Evolutionary conservation across 2,888 invertebrate species (phyloP), one percentile per base, ranked within the genome.

Genomic region (Exephanes ischioxanthus): DNA sequence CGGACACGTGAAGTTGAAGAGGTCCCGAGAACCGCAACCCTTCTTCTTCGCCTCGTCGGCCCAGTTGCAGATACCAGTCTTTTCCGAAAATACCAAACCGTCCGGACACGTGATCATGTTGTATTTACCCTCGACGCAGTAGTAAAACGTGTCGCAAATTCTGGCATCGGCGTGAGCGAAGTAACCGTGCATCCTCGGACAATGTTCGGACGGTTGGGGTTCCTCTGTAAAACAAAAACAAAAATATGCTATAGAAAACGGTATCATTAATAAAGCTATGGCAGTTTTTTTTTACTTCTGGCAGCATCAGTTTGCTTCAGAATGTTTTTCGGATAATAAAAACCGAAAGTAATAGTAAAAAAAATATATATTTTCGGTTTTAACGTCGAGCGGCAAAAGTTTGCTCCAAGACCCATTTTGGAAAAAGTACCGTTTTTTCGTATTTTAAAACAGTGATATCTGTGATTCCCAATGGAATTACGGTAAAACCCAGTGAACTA

Each of bases 21-120:
- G 96, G 66, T 98, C 98, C 96, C 96, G 95, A 9, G 98, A 97
- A 2, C 97, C 97, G 92, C 98, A 98, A 16, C 97, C 97, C 91
- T 96, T 96, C 94, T 98, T 97, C 93, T 98, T 97, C 7, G 98
- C 98, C 93, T 98, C 98, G 94, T 98, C 98, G 0, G 98, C 96
- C 98, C 98, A 98, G 26, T 97, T 97, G 94, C 98, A 98, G 90
- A 98, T 98, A 85, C 98, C 98, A 61, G 97, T 97, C 93, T 97
- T 97, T 89, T 97, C 97, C 91, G 97, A 98, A 94, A 98, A 98
- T 14, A 98, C 98, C 79, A 98, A 94, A 0, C 98, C 98, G 67
- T 95, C 96, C 0, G 98, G 98, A 87, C 98, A 98, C 0, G 96
- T 97, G 92, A 98, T 98, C 96, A 97, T 97, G 94, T 98, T 98